Percentiles rank a stretch among this genome's conserved stretches.
These are phyloP conservation scores for Sebastiscus tertius DNA, from an alignment of 2,797 vertebrate species.

Conservation along the genomic window DNA sequence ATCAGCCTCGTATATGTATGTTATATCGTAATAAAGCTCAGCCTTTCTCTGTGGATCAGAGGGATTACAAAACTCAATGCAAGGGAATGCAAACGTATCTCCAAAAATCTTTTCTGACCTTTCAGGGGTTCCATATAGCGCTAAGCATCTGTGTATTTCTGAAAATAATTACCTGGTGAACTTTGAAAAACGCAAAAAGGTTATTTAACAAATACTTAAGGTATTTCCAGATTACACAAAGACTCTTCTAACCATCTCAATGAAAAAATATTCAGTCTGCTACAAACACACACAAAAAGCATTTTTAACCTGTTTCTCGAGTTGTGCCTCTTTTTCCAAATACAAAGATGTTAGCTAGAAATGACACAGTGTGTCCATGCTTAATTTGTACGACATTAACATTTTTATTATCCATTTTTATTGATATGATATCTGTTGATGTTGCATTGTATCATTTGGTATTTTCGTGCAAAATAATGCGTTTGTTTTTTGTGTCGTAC, in stretches of 20 bases:
- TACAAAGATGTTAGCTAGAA: not conserved
- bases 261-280: not conserved
- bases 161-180: not conserved
- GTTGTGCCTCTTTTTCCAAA: not conserved
- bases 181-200: not conserved
- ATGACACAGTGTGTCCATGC: not conserved
- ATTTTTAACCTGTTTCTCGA: not conserved
- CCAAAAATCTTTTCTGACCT: not conserved
- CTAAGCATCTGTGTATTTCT: not conserved
- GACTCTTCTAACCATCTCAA: not conserved
- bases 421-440: not conserved
- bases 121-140: not conserved
- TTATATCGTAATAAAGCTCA: not conserved
- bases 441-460: not conserved
- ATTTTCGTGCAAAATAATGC: not conserved
- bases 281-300: not conserved
- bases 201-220: not conserved
- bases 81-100: not conserved
- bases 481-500: not conserved
- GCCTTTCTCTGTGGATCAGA: not conserved
- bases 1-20: not conserved
- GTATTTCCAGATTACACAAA: not conserved
- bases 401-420: not conserved
- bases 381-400: not conserved
- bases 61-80: not conserved